These are phyloP conservation scores for Aplidium turbinatum DNA, from an alignment of 23 tunicate genomes.

Conservation along the genomic window DNA sequence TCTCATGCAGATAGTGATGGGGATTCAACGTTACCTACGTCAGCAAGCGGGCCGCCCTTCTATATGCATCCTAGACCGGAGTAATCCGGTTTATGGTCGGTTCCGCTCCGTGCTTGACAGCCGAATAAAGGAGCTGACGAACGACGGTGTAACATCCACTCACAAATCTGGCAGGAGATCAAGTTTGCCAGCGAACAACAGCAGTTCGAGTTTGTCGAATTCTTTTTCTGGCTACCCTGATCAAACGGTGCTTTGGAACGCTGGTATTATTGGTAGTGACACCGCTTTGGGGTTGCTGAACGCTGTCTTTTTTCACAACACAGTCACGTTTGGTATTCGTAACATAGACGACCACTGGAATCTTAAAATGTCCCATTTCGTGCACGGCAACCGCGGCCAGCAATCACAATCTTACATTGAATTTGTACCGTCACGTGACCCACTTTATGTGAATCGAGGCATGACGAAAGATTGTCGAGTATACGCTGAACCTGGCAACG, in stretches of 20 bases:
- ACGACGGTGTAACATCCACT: constrained; percentile 50
- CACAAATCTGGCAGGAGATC: constrained; percentile 43
- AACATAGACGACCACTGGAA: constrained; percentile 92
- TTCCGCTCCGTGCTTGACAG: constrained; percentile 72
- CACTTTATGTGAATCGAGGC: constrained; percentile 35
- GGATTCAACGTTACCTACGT: constrained; percentile 91
- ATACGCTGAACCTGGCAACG: constrained; percentile 61
- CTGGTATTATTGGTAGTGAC: constrained; percentile 59
- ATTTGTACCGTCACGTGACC: constrained; percentile 70
- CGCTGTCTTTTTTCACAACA: constrained; percentile 87
- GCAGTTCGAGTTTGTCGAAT: constrained; percentile 3
- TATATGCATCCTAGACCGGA: constrained; percentile 81
- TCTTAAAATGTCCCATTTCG: constrained; percentile 65
- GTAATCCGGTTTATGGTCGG: constrained; percentile 66
- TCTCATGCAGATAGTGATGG: constrained; percentile 97
- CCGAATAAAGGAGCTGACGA: constrained; percentile 83
- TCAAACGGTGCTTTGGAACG: constrained; percentile 62
- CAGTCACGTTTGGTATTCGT: constrained; percentile 69
- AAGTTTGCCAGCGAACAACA: neutral
- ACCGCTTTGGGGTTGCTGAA: constrained; percentile 74
- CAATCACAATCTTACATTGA: constrained; percentile 56
- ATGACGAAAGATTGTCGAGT: constrained; percentile 45
- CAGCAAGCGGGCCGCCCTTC: constrained; percentile 95
- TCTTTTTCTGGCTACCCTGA: constrained; percentile 26
- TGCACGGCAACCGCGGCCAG: constrained; percentile 52